A percentile compares a stretch with the other conserved stretches of the same genome.
phyloP scores from a whole-genome alignment of 2,113 vertebrate species.

The Rhinoderma darwinii region DNA sequence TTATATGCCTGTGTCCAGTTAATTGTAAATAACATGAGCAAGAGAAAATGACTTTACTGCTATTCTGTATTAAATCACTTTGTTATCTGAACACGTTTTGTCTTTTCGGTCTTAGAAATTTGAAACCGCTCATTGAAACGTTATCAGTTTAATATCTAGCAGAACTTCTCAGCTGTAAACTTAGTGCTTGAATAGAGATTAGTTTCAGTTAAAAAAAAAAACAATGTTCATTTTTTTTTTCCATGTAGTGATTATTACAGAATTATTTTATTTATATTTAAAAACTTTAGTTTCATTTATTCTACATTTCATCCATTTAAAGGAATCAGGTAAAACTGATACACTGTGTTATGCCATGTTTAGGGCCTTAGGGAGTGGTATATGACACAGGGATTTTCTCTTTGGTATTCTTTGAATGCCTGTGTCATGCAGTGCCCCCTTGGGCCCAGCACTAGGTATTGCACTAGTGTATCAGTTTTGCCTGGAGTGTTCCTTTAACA shows the following conservation, averaged over 20 bases:
- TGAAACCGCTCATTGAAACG: slow-evolving; percentile 31
- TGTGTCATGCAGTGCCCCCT: background rate
- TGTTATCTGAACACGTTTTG: background rate
- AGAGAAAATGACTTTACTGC: background rate
- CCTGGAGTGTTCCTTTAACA: no score
- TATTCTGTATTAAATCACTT: slow-evolving; percentile 12
- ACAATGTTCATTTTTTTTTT: slow-evolving; percentile 29
- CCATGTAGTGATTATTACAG: slow-evolving; percentile 10
- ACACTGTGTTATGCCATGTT: background rate
- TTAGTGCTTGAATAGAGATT: background rate
- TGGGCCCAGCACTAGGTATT: background rate
- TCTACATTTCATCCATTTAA: background rate
- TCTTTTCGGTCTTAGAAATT: slow-evolving; percentile 7
- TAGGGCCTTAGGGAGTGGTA: background rate
- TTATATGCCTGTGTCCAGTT: background rate
- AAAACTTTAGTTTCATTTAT: background rate
- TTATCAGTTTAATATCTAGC: slow-evolving; percentile 19
- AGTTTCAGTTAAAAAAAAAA: slow-evolving; percentile 29
- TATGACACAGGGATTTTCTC: no score
- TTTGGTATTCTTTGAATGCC: background rate
- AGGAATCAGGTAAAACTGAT: background rate
- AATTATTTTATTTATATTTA: background rate
- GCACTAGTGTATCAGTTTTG: no score
- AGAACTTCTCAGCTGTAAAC: slow-evolving; percentile 16
- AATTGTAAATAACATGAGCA: background rate